Evolutionary conservation across 2,888 invertebrate genomes (phyloP).

Genomic region (Lycia hirtaria): DNA sequence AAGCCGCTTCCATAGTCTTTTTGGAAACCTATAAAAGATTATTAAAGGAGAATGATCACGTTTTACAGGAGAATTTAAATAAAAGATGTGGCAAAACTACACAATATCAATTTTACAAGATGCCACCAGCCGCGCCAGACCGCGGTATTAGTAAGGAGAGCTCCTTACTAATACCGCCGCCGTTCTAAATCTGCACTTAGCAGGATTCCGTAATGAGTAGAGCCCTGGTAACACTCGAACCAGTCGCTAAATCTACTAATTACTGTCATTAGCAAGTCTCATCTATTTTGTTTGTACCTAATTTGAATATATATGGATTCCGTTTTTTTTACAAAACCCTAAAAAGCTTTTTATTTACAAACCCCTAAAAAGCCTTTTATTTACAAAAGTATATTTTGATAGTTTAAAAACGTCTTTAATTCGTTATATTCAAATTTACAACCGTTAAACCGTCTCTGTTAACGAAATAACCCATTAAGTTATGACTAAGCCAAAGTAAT

Average conservation of each 20-base stretch:
- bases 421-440: neutral
- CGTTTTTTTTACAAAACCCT: neutral
- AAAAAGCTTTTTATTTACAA: no score
- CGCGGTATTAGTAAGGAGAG: no score
- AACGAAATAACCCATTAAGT: neutral
- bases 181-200: constrained; percentile 35
- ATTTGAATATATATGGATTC: neutral
- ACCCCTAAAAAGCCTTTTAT: no score
- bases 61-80: no score
- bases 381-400: no score
- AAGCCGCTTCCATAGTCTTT: no score
- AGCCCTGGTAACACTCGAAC: constrained; percentile 27
- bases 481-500: constrained; percentile 12
- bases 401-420: no score
- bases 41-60: neutral
- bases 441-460: neutral
- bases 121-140: no score
- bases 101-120: no score
- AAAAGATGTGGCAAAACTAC: no score
- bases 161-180: constrained; percentile 5
- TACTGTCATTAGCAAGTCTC: constrained; percentile 19
- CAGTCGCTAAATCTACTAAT: constrained; percentile 13
- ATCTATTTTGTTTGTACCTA: neutral
- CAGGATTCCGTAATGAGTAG: constrained; percentile 32
- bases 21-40: neutral